Percentiles rank a stretch among this genome's conserved stretches.
Conservation (phyloP, 2,888 invertebrate species). For the Pollenia griseotomentosa region DNA sequence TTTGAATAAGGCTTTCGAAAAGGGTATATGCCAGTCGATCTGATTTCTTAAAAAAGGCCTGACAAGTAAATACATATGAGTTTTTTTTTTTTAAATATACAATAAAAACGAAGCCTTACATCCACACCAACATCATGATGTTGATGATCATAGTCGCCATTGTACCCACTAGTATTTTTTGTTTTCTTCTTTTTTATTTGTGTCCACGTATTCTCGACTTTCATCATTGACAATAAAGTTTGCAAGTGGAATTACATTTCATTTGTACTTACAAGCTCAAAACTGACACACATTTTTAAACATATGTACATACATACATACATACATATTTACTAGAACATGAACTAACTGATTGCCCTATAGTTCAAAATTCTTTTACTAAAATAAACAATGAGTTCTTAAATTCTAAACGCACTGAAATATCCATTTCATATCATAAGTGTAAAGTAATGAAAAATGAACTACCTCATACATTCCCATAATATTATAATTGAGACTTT, state of each 20-base stretch:
- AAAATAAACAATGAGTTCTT: too few species aligned
- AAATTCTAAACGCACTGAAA: too few species aligned
- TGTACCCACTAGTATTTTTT: conserved; percentile 12
- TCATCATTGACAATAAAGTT: conserved; percentile 63
- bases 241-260: conserved; percentile 60
- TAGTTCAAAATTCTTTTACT: background rate
- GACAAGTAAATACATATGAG: background rate
- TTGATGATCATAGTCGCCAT: background rate
- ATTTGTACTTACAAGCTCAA: conserved; percentile 30
- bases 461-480: too few species aligned
- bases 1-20: too few species aligned
- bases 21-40: background rate
- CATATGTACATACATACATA: background rate
- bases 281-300: background rate
- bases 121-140: background rate
- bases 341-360: background rate
- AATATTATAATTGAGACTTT: too few species aligned
- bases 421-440: too few species aligned
- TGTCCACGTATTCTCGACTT: conserved; percentile 32
- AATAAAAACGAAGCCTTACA: background rate
- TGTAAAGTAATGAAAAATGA: too few species aligned
- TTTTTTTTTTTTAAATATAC: too few species aligned
- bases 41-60: background rate
- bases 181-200: background rate
- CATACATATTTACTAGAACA: background rate